Evolutionary conservation across 2,888 invertebrate genomes (phyloP), one percentile per base, ranked within the genome.

Genomic region (Nomada goodeniana): DNA sequence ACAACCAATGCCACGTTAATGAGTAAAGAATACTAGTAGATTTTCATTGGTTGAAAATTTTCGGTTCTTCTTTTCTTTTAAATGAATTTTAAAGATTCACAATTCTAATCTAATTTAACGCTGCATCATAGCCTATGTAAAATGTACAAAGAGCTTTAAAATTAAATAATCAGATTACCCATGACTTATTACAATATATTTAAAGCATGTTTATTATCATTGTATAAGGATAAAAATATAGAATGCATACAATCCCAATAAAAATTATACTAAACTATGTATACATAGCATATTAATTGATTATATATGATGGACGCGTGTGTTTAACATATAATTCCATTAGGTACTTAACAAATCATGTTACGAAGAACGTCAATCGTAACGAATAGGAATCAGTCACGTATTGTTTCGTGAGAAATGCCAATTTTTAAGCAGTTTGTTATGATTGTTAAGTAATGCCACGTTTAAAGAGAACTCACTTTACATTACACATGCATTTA

Each of bases 401-500:
- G 15, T 53, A 47, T 23, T 18, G 13, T 55, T 15, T 4, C 15
- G 5, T 23, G 20, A 18, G 23, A 36, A 36, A 42, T 29, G 11
- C 20, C 47, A 10, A 47, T 53, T 74, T 47, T 18, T 29, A 44
- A 72, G 15, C 36, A n/a, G n/a, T 20, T 52, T 55, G 18, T 59
- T 13, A 57, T 42, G 23, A 36, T 55, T 7, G 15, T 77, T 36
- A 26, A 77, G 44, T 67, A 63, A 80, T 80, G 73, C 10, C 13
- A 59, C 44, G 36, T 59, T 79, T 71, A 42, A 72, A 67, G 26
- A 42, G 26, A n/a, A 67, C 52, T 53, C 47, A 65, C 64, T 59
- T 59, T 53, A 78, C 23, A 13, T 71, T 61, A 15, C 63, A 59
- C 23, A 55, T 65, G 50, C 29, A 81, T 80, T 80, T 74, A 55